These are phyloP conservation scores for Anser brachyrhynchus DNA, from an alignment of 2,113 vertebrate species.

Conservation along the genomic window DNA sequence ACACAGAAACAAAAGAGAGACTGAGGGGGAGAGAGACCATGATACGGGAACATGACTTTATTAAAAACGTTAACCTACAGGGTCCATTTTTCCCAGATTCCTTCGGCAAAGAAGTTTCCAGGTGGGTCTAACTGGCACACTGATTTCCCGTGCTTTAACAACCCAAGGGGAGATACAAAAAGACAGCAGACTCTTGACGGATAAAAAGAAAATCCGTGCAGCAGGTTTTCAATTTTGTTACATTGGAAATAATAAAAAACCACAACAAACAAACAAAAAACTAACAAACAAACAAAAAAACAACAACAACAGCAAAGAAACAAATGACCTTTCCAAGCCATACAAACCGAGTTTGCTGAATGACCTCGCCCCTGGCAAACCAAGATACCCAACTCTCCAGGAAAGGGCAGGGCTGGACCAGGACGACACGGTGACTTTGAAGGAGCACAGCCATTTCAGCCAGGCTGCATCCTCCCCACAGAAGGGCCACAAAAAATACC, in stretches of 20 bases:
- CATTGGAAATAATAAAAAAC: neutral
- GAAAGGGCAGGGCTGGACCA: neutral
- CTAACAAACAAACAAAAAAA: neutral
- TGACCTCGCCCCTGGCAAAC: neutral
- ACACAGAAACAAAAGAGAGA: neutral
- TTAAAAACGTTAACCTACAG: neutral
- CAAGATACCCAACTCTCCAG: neutral
- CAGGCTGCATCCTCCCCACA: neutral
- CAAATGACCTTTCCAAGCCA: neutral
- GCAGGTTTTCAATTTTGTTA: neutral
- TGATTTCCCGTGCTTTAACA: neutral
- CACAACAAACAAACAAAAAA: neutral
- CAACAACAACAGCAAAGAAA: neutral
- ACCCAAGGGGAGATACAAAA: neutral
- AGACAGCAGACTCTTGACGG: neutral
- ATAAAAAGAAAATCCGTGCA: neutral
- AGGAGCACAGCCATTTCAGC: neutral
- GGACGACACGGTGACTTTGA: accelerated
- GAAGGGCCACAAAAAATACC: neutral
- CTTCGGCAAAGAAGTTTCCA: neutral
- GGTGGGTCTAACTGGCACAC: accelerated
- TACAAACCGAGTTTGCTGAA: neutral
- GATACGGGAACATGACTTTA: neutral
- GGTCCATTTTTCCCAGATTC: neutral
- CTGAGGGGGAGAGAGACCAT: neutral